Conservation (phyloP, 2,113 vertebrate genomes). For the Antennarius striatus region DNA sequence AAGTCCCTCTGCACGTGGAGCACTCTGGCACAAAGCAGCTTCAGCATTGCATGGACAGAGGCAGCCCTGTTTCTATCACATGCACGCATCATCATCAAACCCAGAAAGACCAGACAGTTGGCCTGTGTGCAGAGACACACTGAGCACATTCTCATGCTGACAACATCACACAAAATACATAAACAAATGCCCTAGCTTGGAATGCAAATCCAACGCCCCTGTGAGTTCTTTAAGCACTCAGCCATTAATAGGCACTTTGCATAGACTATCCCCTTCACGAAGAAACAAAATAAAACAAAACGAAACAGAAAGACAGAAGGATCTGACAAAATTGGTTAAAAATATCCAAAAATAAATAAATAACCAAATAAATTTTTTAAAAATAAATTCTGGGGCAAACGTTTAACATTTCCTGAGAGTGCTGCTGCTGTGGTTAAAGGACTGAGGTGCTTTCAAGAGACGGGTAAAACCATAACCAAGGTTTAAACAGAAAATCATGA, state of each 20-base stretch:
- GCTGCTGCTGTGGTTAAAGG: conserved; percentile 32
- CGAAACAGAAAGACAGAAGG: conserved; percentile 36
- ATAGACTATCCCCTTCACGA: conserved; percentile 45
- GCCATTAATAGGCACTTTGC: conserved; percentile 56
- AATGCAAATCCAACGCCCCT: conserved; percentile 53
- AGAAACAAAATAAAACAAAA: too few species aligned
- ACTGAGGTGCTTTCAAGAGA: conserved; percentile 14
- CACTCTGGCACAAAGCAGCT: conserved; percentile 61
- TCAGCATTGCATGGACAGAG: conserved; percentile 54
- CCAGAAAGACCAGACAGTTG: conserved; percentile 50
- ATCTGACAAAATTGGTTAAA: conserved; percentile 55
- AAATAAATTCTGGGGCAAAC: conserved; percentile 36
- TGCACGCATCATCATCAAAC: conserved; percentile 55
- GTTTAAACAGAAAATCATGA: neutral
- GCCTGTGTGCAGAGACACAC: conserved; percentile 52
- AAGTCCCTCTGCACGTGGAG: conserved; percentile 52
- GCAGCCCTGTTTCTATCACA: conserved; percentile 52
- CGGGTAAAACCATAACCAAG: neutral
- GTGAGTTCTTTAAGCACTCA: conserved; percentile 44
- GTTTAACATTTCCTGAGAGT: conserved; percentile 63
- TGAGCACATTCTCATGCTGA: conserved; percentile 27
- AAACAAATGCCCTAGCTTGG: conserved; percentile 55
- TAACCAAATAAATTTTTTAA: too few species aligned
- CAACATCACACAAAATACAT: conserved; percentile 15
- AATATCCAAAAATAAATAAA: too few species aligned